Base-by-base conservation (phyloP, 2,797 vertebrate genomes). In the Ibycter americanus region DNA sequence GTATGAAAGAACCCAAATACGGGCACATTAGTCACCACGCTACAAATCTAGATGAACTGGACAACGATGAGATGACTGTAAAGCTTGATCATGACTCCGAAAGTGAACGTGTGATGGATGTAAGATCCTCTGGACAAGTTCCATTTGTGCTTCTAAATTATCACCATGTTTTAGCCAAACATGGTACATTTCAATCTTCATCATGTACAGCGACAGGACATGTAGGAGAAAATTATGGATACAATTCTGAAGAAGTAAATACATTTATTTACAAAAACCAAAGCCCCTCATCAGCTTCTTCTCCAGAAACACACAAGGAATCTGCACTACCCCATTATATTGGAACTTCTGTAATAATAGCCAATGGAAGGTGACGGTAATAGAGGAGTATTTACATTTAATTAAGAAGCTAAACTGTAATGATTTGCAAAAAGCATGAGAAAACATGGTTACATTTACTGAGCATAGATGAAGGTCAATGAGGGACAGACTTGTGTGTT, bases 311-410 rank as follows among this genome's bases (percentile, higher is more conserved):
- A 83, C 98, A 98, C 93, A 97, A 92, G 87, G 98, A 99, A 59
- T 91, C 97, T 34, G 92, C 96, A 32, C 98, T 98, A 42, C 98
- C 99, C 23, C 99, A 99, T 81, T 99, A 99, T 92, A 99, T 99
- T 15, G 98, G 99, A 93, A 99, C 99, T n/a, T 99, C 99, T 2
- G 99, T 99, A 62, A 99, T 99, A 79, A 99, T 99, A 38, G 98
- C 98, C 85, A 99, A 99, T 9, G 98, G 99, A 92, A 99, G 99
- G 99, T 99, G 99, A 99, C 98, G 42, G 61, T 20, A 73, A 71
- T 54, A 15, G 44, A 10, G 32, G 55, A 14, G 27, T 62, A 66
- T 31, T 52, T 58, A 44, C 14, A 46, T n/a, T 66, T 29, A 8
- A 44, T 49, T 29, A 40, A 95, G 91, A 86, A 94, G 70, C 52